Evolutionary conservation across 2,797 vertebrate species (phyloP), one percentile per base, ranked within the genome.

Genomic region (Myripristis murdjan): DNA sequence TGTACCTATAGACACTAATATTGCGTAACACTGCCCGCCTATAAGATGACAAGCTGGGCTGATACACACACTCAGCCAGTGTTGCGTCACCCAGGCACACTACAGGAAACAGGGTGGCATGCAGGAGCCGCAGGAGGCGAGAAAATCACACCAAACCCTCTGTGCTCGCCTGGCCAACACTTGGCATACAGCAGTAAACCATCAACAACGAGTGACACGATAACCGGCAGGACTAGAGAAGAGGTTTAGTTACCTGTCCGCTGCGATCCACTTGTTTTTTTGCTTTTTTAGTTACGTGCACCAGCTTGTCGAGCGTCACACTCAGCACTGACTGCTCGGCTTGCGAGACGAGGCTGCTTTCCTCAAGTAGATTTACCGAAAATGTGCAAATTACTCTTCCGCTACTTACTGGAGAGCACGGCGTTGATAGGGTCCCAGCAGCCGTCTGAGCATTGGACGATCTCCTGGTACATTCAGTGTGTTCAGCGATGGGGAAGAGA

Each of bases 31-130:
- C 15, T 4, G 31, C 3, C 5, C 7, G 57, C 41, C 20, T 73
- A 72, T 23, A 51, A 75, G 62, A 55, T 7, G 48, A 65, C 44
- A 65, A 0, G 6, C 60, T 20, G 37, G 70, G 26, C 59, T 37
- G n/a, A 3, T 6, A 37, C 73, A 89, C 90, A 91, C 55, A 33
- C 33, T 62, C 43, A 56, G 60, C 23, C 1, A 2, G 11, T 41
- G 43, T 93, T 93, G 89, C 92, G 71, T 93, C 91, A 93, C 89
- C 76, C 43, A 14, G 15, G 16, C 54, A 33, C 23, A 41, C 23
- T 10, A 33, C 6, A 23, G 52, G 6, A 16, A 22, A 15, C 2
- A 53, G 1, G 39, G 28, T 16, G 24, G 22, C n/a, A 6, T 22
- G n/a, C 3, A 23, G 12, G 31, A 2, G 0, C 11, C 1, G 6